Evolutionary conservation across 2,797 vertebrate genomes (phyloP), one percentile per base, ranked within the genome.

Genomic region (Chanos chanos): DNA sequence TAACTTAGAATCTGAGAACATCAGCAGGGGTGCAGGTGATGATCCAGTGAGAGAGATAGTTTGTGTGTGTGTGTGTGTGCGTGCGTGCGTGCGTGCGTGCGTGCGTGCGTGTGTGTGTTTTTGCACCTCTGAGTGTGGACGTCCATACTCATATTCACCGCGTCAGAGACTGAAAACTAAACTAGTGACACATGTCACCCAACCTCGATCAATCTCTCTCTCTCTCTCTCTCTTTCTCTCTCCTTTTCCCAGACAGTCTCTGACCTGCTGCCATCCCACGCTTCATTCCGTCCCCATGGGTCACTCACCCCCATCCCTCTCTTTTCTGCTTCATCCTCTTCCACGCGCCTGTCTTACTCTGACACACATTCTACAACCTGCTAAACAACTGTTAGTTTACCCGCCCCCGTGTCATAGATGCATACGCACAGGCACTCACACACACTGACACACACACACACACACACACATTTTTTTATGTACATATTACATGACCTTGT

Each of bases 101-200:
- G 5, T 40, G 36, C 49, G 33, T 28, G 12, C 31, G 39, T 16
- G 58, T 45, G 28, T 60, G 52, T 52, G 30, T 45, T 33, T 60
- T 49, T 25, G 39, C 41, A 10, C 40, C 30, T 66, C 41, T 41
- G 24, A 24, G 16, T 50, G 47, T 63, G 9, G 45, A 52, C 61
- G 68, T 63, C 12, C 39, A 64, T 57, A 67, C 70, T 52, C 34
- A 55, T 48, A 64, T 40, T 31, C 51, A 71, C 64, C 74, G 27
- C 39, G 68, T 48, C 51, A 43, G 52, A 72, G 69, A 68, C 18
- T 19, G 71, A 64, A 71, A 74, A 56, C 40, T 13, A 64, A 71
- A 16, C 65, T 48, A 50, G 68, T 49, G 44, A 28, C 48, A 58
- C 36, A 39, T 63, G 66, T 63, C 61, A 71, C 49, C 24, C 51